phyloP scores from a whole-genome alignment of 2,113 vertebrate species.

The Synchiropus splendidus region DNA sequence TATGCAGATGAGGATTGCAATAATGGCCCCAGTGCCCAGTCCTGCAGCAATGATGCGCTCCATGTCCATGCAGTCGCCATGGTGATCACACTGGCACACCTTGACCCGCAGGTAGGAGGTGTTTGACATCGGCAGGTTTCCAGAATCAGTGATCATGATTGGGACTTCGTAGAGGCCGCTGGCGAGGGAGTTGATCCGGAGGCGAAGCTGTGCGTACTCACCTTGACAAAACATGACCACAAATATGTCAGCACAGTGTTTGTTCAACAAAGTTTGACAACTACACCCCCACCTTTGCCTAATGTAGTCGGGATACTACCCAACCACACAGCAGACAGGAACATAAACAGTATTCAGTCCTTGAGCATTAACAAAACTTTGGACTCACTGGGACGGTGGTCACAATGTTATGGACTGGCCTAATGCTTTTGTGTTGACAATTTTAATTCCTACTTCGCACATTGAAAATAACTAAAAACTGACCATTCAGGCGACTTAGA shows the following conservation, averaged over 20 bases:
- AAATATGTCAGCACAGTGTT: no score
- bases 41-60: slow-evolving; percentile 85
- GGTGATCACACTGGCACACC: slow-evolving; percentile 92
- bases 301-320: no score
- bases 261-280: no score
- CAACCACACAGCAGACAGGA: no score
- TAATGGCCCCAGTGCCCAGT: slow-evolving; percentile 91
- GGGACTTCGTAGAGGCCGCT: slow-evolving; percentile 88
- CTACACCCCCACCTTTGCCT: no score
- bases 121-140: slow-evolving; percentile 87
- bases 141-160: slow-evolving; percentile 91
- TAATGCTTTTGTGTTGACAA: no score
- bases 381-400: no score
- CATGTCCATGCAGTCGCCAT: slow-evolving; percentile 89
- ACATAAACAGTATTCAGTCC: no score
- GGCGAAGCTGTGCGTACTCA: slow-evolving; percentile 81
- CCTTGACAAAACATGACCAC: slow-evolving; percentile 53
- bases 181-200: slow-evolving; percentile 80
- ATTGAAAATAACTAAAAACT: slow-evolving; percentile 2
- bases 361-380: no score
- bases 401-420: no score
- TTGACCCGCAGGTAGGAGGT: slow-evolving; percentile 86
- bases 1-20: slow-evolving; percentile 93
- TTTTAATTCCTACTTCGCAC: no score
- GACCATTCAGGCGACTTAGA: slow-evolving; percentile 81